Conservation (phyloP, 2,888 invertebrate genomes). For the Archips xylosteana region DNA sequence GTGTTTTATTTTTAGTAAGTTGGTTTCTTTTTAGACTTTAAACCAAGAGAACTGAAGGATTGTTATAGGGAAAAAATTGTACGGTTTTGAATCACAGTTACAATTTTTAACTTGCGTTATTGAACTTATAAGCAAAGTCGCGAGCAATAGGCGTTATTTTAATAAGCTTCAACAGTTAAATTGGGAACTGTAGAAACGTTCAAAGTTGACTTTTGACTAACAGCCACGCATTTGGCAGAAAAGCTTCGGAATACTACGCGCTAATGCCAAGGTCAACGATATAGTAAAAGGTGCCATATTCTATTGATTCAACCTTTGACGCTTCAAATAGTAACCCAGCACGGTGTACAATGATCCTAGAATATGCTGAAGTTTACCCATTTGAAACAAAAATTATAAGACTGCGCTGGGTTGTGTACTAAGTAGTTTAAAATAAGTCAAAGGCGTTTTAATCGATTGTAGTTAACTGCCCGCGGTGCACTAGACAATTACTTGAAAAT, state of each 20-base stretch:
- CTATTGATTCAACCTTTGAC: conserved; percentile 50
- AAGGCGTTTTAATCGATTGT: neutral
- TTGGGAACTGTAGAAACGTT: neutral
- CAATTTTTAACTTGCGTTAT: neutral
- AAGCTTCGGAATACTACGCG: conserved; percentile 49
- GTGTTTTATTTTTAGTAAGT: neutral
- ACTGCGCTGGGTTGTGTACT: neutral
- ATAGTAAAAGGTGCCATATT: conserved; percentile 36
- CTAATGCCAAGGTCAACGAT: conserved; percentile 63
- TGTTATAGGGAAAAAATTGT: too few species aligned
- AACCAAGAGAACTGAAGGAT: too few species aligned
- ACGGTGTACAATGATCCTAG: neutral
- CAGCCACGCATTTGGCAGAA: conserved; percentile 2
- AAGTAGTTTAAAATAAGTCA: neutral
- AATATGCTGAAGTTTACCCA: neutral
- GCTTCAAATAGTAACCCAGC: conserved; percentile 21
- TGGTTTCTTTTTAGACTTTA: neutral
- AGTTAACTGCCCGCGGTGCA: neutral
- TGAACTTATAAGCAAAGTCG: neutral
- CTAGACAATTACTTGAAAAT: neutral
- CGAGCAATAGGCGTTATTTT: neutral
- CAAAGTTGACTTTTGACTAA: neutral
- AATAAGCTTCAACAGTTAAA: neutral
- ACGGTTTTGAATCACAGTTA: too few species aligned
- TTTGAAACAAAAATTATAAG: too few species aligned